Evolutionary conservation across 2,888 invertebrate genomes (phyloP), one percentile per base, ranked within the genome.

Genomic region (Cybosia mesomella): DNA sequence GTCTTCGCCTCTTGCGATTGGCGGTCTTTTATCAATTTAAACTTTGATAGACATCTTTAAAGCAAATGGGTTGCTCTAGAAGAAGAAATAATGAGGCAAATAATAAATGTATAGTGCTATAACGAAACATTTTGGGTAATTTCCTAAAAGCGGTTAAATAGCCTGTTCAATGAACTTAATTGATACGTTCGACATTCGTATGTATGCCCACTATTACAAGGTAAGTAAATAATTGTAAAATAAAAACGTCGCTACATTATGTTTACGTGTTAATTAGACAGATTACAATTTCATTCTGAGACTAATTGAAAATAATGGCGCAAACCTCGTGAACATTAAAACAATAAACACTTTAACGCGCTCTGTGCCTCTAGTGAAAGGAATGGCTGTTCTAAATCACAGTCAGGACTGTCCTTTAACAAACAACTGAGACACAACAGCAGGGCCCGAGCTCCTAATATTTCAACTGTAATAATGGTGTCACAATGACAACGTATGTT

Each of bases 351-450:
- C 28, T 22, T 57, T 24, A 55, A 55, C 24, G 5, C 15, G 24
- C 55, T 24, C 55, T 32, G 28, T 9, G 28, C 18, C 22, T 28
- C n/a, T 58, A n/a, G 18, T 58, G 28, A 28, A n/a, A 59, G 36
- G n/a, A 59, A 59, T 21, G 34, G 32, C 21, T n/a, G 36, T 21
- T 36, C 22, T 59, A 59, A 59, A 59, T 59, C 59, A 36, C 36
- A 59, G 34, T 59, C 22, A 59, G 36, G 59, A 59, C 59, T 36
- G 36, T 58, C 32, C n/a, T 58, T n/a, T 32, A 18, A 32, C 32
- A 32, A 58, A 58, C 58, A 58, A 32, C 58, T 32, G 32, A 32
- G 32, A 58, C 28, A 58, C 58, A 32, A 32, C n/a, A 32, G 32
- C 28, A 5, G 32, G n/a, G n/a, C 9, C 18, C 7, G n/a, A 49